Evolutionary conservation across 2,797 vertebrate species (phyloP).

Genomic region (Chromis chromis): DNA sequence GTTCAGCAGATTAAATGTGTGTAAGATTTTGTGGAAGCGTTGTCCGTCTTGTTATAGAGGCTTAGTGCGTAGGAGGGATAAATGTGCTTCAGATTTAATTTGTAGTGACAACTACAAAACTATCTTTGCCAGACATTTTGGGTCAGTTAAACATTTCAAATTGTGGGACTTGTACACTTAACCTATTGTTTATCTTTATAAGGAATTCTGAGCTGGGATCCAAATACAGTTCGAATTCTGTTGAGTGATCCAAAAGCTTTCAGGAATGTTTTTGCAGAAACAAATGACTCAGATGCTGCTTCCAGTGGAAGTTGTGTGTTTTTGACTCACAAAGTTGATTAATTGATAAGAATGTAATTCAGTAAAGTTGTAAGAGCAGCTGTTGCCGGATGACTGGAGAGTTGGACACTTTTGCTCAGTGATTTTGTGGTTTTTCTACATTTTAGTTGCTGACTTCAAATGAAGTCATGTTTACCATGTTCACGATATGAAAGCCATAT

Average conservation of each 20-base stretch:
- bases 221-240: not conserved
- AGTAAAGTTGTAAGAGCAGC: not conserved
- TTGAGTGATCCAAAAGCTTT: not conserved
- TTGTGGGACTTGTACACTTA: not conserved
- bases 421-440: not conserved
- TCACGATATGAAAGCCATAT: too few relatives aligned
- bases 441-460: not conserved
- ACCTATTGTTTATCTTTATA: not conserved
- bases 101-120: not conserved
- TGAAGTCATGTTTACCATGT: too few relatives aligned
- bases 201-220: not conserved
- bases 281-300: not conserved
- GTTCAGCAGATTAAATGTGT: conserved; percentile 29
- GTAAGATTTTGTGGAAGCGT: conserved; percentile 6
- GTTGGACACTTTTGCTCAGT: not conserved
- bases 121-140: not conserved
- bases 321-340: not conserved
- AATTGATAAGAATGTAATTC: not conserved
- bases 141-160: too few relatives aligned
- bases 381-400: not conserved
- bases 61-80: conserved; percentile 6
- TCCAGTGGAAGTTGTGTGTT: not conserved
- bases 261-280: not conserved
- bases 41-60: not conserved
- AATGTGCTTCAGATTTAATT: not conserved